Percentiles rank a stretch among this genome's conserved stretches.
Evolutionary conservation across 2,888 invertebrate species (phyloP).

Genomic region (Axea sp.): DNA sequence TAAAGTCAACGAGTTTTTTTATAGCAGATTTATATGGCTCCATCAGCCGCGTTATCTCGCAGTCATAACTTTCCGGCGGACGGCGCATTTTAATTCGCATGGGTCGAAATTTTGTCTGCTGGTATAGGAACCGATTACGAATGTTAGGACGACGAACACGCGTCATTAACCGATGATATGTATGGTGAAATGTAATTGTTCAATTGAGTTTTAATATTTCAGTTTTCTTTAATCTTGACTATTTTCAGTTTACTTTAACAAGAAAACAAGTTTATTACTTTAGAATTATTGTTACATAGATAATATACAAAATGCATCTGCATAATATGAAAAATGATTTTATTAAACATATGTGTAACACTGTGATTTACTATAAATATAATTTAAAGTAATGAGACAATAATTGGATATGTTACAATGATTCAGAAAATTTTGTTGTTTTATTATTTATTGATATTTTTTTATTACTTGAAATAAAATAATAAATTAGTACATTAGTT

Average conservation of each 20-base stretch:
- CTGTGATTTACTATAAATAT: no score
- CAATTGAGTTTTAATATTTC: not conserved
- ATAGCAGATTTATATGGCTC: slow-evolving; percentile 59
- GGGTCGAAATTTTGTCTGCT: slow-evolving; percentile 14
- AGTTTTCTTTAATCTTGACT: not conserved
- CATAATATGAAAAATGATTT: no score
- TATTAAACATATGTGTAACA: no score
- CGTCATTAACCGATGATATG: slow-evolving; percentile 69
- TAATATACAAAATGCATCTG: no score
- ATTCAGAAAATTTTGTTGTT: no score
- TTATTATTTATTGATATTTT: no score
- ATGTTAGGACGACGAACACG: slow-evolving; percentile 49
- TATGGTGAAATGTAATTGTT: slow-evolving; percentile 20
- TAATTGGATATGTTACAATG: no score
- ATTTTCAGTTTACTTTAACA: not conserved
- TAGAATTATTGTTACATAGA: no score
- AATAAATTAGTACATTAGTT: no score
- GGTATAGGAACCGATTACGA: slow-evolving; percentile 44
- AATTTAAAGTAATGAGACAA: no score
- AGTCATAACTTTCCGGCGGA: slow-evolving; percentile 54
- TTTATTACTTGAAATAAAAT: no score
- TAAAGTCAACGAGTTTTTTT: slow-evolving; percentile 59
- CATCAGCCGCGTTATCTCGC: slow-evolving; percentile 59
- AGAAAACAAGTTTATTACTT: no score
- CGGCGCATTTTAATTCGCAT: slow-evolving; percentile 57